Evolutionary conservation across 2,113 vertebrate genomes (phyloP).

Genomic region (Callipepla squamata): DNA sequence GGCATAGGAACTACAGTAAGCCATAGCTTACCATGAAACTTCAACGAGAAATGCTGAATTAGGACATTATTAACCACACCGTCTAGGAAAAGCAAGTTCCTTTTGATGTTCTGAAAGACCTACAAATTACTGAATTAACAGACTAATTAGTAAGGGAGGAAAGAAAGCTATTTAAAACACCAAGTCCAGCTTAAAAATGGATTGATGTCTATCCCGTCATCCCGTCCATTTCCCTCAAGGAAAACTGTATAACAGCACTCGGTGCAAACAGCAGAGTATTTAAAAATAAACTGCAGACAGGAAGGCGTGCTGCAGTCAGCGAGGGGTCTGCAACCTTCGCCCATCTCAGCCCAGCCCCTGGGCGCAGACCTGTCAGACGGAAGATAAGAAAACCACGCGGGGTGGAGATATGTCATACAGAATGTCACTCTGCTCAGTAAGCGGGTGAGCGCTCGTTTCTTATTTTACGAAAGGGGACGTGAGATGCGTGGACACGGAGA

Average conservation of each 20-base stretch:
- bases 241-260: not conserved
- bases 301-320: not conserved
- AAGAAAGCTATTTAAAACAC: slow-evolving; percentile 42
- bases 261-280: not conserved
- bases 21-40: not conserved
- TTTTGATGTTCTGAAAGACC: not conserved
- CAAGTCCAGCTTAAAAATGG: slow-evolving; percentile 56
- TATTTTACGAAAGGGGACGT: not conserved
- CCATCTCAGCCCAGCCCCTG: not conserved
- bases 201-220: slow-evolving; percentile 43
- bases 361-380: not conserved
- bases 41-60: not conserved
- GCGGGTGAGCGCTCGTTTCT: not conserved
- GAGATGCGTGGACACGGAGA: rapidly evolving
- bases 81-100: not conserved
- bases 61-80: not conserved
- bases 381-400: not conserved
- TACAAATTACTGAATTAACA: not conserved
- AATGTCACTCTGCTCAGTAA: not conserved
- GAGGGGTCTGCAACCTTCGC: not conserved
- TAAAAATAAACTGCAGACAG: not conserved
- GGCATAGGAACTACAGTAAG: not conserved
- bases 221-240: slow-evolving; percentile 30
- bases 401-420: not conserved
- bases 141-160: slow-evolving; percentile 28